These are phyloP conservation scores for Hirtodrosophila trivittata DNA, from an alignment of 2,888 invertebrate species.

Conservation along the genomic window DNA sequence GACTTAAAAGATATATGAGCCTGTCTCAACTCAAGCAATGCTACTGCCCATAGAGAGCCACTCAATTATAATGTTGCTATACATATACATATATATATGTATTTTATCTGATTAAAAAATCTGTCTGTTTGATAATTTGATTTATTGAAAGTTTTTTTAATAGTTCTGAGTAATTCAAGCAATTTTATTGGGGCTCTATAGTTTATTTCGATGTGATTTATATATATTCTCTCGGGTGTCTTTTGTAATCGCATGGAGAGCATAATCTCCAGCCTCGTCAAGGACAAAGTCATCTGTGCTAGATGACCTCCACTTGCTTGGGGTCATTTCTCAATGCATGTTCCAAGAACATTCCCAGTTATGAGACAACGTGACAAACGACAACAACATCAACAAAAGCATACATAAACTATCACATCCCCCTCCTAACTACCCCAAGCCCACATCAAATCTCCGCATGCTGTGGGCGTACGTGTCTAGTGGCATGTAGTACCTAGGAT, in stretches of 20 bases:
- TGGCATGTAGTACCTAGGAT: neutral
- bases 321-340: no score
- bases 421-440: neutral
- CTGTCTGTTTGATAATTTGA: constrained; percentile 5
- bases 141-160: constrained; percentile 19
- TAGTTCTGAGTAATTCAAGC: neutral
- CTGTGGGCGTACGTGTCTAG: constrained; percentile 14
- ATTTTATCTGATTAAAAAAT: constrained; percentile 3
- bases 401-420: constrained; percentile 9
- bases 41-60: constrained; percentile 33
- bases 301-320: no score
- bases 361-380: no score
- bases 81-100: neutral
- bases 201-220: no score
- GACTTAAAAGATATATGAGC: constrained; percentile 66
- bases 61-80: constrained; percentile 45
- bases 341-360: no score
- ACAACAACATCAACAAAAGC: constrained; percentile 11
- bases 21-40: constrained; percentile 10
- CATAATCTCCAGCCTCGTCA: no score
- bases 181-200: neutral
- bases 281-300: no score
- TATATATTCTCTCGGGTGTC: no score
- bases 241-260: no score
- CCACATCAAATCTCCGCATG: constrained; percentile 6